Percentiles rank a stretch among this genome's conserved stretches.
phyloP scores from a whole-genome alignment of 1,140 invertebrate genomes.

The Caenorhabditis briggsae region DNA sequence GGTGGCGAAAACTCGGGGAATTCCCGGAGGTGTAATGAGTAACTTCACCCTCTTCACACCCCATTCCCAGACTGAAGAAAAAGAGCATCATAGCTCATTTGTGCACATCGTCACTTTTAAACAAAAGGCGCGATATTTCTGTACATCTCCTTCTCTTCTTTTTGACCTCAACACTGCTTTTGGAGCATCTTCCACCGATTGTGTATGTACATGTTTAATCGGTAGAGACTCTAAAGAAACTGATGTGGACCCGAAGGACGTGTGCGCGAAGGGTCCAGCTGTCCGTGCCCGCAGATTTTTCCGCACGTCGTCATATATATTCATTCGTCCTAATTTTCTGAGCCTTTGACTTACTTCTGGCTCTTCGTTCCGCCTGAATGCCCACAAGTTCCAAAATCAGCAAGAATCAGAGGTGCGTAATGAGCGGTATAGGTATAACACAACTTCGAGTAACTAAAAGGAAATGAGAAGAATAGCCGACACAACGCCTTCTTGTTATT shows the following conservation, averaged over 20 bases:
- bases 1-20: slow-evolving; percentile 6
- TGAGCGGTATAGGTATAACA: slow-evolving; percentile 9
- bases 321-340: not conserved
- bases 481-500: not conserved
- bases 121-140: slow-evolving; percentile 12
- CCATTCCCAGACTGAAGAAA: not conserved
- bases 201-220: slow-evolving; percentile 54
- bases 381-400: not conserved
- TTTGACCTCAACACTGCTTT: slow-evolving; percentile 5
- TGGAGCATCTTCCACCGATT: slow-evolving; percentile 10
- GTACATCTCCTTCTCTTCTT: slow-evolving; percentile 6
- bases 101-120: slow-evolving; percentile 2
- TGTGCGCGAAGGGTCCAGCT: not conserved
- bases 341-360: not conserved
- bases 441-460: not conserved
- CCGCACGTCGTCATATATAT: not conserved
- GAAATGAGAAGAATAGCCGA: not conserved
- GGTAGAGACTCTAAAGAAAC: slow-evolving; percentile 43
- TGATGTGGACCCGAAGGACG: not conserved
- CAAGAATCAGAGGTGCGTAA: slow-evolving; percentile 3
- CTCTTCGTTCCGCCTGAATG: slow-evolving; percentile 29
- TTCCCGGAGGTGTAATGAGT: slow-evolving; percentile 54
- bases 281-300: not conserved
- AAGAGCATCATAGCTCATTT: not conserved
- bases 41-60: slow-evolving; percentile 14